A percentile compares a stretch with the other conserved stretches of the same genome.
Conservation (phyloP, 2,888 invertebrate genomes). For the Hypolimnas misippus region DNA sequence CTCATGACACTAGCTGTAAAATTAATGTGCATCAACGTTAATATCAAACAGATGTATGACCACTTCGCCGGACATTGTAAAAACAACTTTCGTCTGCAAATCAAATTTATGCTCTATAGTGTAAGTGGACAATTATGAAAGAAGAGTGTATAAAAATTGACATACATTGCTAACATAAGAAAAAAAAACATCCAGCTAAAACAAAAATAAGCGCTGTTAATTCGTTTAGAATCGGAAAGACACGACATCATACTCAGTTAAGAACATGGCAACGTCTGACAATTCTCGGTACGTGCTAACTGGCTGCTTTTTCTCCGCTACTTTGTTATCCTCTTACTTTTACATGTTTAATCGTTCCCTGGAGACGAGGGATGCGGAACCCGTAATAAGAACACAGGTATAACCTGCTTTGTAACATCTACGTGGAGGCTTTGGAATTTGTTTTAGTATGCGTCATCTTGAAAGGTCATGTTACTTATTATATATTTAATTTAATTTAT, state of each 20-base stretch:
- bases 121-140: no score
- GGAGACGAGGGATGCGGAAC: constrained; percentile 51
- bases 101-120: no score
- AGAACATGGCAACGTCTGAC: constrained; percentile 75
- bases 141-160: no score
- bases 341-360: constrained; percentile 81
- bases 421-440: not conserved
- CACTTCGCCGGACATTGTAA: no score
- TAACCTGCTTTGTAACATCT: constrained; percentile 22
- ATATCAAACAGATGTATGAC: no score
- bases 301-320: constrained; percentile 69
- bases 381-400: constrained; percentile 32
- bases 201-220: not conserved
- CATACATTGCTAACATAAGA: no score
- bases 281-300: constrained; percentile 78
- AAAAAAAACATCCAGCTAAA: no score
- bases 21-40: no score
- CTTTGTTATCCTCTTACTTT: constrained; percentile 80
- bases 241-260: constrained; percentile 37
- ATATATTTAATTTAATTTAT: not conserved
- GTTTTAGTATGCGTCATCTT: not conserved
- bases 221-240: constrained; percentile 5
- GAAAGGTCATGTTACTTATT: not conserved
- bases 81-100: no score
- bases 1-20: no score